A percentile compares a stretch with the other conserved stretches of the same genome.
These are phyloP conservation scores for Parelbella ahira DNA, from an alignment of 2,888 invertebrate species.

Conservation along the genomic window DNA sequence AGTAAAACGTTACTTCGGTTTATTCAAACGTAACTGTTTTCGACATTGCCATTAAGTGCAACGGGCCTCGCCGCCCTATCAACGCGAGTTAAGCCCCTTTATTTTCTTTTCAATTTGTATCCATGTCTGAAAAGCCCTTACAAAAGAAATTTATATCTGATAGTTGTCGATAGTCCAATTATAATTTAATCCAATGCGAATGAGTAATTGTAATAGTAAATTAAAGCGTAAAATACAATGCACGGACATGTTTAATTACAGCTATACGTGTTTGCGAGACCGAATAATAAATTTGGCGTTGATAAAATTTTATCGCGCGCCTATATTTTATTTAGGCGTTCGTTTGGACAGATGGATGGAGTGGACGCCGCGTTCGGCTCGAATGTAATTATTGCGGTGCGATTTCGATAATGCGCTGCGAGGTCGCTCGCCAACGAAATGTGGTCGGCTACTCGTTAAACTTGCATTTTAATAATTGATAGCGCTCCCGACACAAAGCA, in stretches of 20 bases:
- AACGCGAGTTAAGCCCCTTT: slow-evolving; percentile 12
- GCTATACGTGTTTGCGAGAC: slow-evolving; percentile 39
- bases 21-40: slow-evolving; percentile 13
- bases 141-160: slow-evolving; percentile 3
- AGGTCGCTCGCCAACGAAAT: slow-evolving; percentile 64
- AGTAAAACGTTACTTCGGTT: too few relatives aligned
- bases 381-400: slow-evolving; percentile 77
- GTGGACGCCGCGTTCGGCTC: slow-evolving; percentile 59
- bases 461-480: slow-evolving; percentile 75
- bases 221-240: slow-evolving; percentile 36
- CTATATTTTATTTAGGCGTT: slow-evolving; percentile 62
- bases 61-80: slow-evolving; percentile 6
- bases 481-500: slow-evolving; percentile 47
- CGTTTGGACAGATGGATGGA: slow-evolving; percentile 65
- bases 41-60: slow-evolving; percentile 18
- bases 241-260: slow-evolving; percentile 48
- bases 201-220: slow-evolving; percentile 30
- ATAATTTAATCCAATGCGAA: slow-evolving; percentile 14
- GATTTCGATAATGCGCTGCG: slow-evolving; percentile 75
- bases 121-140: slow-evolving; percentile 1
- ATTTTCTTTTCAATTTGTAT: slow-evolving; percentile 15
- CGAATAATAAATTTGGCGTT: slow-evolving; percentile 56
- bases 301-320: slow-evolving; percentile 58
- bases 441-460: slow-evolving; percentile 65
- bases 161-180: slow-evolving; percentile 14